These are phyloP conservation scores for Callimorpha dominula DNA, from an alignment of 2,888 invertebrate genomes.

Conservation along the genomic window DNA sequence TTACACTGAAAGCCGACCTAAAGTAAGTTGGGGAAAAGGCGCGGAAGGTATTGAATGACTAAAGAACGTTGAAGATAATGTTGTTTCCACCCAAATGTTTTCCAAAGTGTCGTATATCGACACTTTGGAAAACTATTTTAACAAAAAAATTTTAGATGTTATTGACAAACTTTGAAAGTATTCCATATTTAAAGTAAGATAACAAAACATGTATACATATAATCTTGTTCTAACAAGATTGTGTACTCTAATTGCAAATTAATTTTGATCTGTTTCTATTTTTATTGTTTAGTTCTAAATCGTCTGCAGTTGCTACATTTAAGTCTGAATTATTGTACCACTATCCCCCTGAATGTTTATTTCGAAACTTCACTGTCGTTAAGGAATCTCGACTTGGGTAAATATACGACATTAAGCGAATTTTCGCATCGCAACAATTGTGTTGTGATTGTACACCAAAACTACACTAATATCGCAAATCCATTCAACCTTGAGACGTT, in stretches of 20 bases:
- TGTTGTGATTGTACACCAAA: slow-evolving; percentile 3
- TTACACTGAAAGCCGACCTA: no score
- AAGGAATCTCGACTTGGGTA: neutral
- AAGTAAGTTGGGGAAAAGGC: no score
- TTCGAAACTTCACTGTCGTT: neutral
- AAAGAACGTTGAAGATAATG: no score
- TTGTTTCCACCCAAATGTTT: no score
- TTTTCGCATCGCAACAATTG: slow-evolving; percentile 2
- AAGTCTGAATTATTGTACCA: neutral
- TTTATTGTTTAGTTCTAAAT: neutral
- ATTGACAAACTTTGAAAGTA: neutral
- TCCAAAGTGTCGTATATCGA: no score
- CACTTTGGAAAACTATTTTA: no score
- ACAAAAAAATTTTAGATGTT: no score
- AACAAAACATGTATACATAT: neutral
- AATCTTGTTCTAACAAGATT: neutral
- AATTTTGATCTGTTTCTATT: neutral
- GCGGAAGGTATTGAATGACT: no score
- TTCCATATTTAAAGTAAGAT: neutral
- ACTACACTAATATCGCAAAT: slow-evolving; percentile 3
- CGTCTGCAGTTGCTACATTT: neutral
- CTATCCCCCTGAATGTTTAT: neutral
- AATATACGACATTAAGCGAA: neutral
- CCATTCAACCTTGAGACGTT: slow-evolving; percentile 19
- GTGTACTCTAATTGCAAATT: neutral